Evolutionary conservation across 2,888 invertebrate species (phyloP).

Genomic region (Calliopum simillimum): DNA sequence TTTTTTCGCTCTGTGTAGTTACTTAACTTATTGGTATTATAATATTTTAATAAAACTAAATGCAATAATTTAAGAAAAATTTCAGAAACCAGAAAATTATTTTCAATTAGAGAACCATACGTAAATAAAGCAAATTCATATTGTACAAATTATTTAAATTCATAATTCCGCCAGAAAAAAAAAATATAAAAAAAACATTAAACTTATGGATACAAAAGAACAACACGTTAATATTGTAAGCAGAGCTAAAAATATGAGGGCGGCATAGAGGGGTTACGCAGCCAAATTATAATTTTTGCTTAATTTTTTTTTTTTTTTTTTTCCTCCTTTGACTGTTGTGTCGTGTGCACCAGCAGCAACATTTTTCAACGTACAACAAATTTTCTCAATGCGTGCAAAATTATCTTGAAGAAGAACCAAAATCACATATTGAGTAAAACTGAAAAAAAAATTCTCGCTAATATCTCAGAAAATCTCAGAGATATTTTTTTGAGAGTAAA

Average conservation of each 20-base stretch:
- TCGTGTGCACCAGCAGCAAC: conserved; percentile 56
- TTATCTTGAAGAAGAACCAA: no score
- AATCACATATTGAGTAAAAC: neutral
- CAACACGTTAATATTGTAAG: neutral
- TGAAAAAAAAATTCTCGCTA: neutral
- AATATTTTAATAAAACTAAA: no score
- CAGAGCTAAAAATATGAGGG: neutral
- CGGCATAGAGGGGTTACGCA: no score
- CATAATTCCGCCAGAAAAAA: neutral
- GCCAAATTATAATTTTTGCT: conserved; percentile 33
- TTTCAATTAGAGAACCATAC: neutral
- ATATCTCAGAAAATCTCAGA: neutral
- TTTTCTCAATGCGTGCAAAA: no score
- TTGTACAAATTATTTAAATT: conserved; percentile 16
- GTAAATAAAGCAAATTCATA: conserved; percentile 18
- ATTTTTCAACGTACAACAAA: conserved; percentile 13
- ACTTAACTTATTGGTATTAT: no score
- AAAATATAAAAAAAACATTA: neutral
- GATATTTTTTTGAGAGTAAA: neutral
- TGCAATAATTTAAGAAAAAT: no score
- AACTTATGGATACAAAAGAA: neutral
- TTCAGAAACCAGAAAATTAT: no score
- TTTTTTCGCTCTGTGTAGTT: no score
- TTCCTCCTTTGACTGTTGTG: conserved; percentile 52
- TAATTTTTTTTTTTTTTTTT: conserved; percentile 41